phyloP scores from a whole-genome alignment of 2,888 invertebrate genomes.

The Patella pellucida region DNA sequence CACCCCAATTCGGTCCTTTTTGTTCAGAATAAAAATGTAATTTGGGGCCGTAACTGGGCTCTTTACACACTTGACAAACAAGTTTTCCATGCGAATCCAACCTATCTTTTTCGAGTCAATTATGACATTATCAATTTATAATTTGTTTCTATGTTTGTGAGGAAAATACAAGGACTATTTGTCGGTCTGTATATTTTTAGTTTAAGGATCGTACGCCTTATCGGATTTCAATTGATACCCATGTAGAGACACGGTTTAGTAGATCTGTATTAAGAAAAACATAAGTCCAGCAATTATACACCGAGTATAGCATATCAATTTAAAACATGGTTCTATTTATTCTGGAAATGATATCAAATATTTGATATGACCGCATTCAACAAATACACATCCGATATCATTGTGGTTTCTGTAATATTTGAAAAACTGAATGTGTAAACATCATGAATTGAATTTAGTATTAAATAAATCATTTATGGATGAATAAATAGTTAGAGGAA shows the following conservation, averaged over 20 bases:
- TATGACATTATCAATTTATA: conserved; percentile 3
- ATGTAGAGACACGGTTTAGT: not conserved
- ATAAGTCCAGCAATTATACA: too few relatives aligned
- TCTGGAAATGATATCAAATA: too few relatives aligned
- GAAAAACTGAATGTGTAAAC: too few relatives aligned
- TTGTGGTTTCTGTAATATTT: too few relatives aligned
- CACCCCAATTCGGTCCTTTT: not conserved
- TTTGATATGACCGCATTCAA: too few relatives aligned
- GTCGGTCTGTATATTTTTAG: not conserved
- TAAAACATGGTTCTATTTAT: too few relatives aligned
- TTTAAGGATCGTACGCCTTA: not conserved
- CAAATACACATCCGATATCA: too few relatives aligned
- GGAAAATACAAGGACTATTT: too few relatives aligned
- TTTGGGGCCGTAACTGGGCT: not conserved
- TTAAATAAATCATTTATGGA: too few relatives aligned
- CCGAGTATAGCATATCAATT: too few relatives aligned
- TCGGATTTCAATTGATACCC: not conserved
- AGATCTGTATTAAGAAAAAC: not conserved
- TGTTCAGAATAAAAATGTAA: not conserved
- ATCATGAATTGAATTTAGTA: too few relatives aligned
- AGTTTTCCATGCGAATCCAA: not conserved
- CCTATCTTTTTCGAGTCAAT: conserved; percentile 2
- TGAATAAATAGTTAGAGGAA: too few relatives aligned
- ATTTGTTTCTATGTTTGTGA: not conserved
- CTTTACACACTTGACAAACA: not conserved